Percentiles rank a stretch among this genome's conserved stretches.
Conservation (phyloP, 2,113 vertebrate species). For the Mesembrinibis cayennensis region DNA sequence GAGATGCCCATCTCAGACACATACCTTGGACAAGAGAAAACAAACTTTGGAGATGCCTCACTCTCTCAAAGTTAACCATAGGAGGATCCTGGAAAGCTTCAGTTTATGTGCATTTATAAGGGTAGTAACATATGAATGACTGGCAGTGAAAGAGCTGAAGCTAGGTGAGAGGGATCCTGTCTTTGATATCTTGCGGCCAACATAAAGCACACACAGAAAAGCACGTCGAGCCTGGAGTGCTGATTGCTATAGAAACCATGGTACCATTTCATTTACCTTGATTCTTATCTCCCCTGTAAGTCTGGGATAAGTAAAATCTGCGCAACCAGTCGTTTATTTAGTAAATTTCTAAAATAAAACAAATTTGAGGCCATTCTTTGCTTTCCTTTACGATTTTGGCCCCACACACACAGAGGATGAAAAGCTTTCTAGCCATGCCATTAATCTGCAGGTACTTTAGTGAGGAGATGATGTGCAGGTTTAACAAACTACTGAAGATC, state of each 20-base stretch:
- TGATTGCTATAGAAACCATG: neutral
- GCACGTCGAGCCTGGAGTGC: neutral
- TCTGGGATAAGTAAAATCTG: neutral
- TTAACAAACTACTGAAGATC: constrained; percentile 47
- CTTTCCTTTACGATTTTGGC: neutral
- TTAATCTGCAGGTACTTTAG: constrained; percentile 56
- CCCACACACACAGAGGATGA: neutral
- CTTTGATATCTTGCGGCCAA: neutral
- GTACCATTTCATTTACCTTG: neutral
- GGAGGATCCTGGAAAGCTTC: neutral
- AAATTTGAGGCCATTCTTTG: neutral
- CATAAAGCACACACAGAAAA: neutral
- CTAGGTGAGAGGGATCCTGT: neutral
- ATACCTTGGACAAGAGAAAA: neutral
- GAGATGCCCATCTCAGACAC: neutral
- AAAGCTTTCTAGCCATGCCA: constrained; percentile 4
- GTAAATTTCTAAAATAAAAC: neutral
- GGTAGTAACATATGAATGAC: neutral
- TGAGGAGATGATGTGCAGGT: constrained; percentile 15
- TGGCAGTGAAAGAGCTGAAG: neutral
- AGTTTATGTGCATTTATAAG: neutral
- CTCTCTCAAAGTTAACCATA: neutral
- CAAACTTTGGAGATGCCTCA: neutral
- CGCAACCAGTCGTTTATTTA: neutral
- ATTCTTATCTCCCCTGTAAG: neutral